A percentile compares a stretch with the other conserved stretches of the same genome.
phyloP scores from a whole-genome alignment of 2,797 vertebrate species.

The Alca torda region DNA sequence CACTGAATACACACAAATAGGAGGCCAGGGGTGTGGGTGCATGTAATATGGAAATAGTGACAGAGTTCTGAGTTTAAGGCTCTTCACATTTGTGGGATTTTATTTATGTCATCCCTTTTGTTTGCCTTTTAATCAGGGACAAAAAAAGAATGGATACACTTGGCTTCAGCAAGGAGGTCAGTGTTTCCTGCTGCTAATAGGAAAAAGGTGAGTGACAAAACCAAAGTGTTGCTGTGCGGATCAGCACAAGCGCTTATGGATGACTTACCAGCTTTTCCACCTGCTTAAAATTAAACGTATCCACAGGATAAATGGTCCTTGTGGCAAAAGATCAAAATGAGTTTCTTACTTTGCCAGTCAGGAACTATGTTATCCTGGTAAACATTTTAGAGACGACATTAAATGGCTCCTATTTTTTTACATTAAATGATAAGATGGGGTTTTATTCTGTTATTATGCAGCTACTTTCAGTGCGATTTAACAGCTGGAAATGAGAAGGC shows the following conservation, averaged over 20 bases:
- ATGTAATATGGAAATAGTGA: not conserved
- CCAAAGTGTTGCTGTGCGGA: fast-evolving
- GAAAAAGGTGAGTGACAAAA: not conserved
- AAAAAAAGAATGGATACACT: not conserved
- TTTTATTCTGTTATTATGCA: not conserved
- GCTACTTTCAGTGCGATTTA: not conserved
- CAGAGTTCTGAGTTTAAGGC: not conserved
- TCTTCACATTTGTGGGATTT: not conserved
- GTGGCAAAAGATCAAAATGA: not conserved
- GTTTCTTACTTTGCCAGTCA: not conserved
- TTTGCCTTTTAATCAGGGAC: not conserved
- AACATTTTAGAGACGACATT: not conserved
- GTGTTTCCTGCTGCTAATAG: not conserved
- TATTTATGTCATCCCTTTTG: not conserved
- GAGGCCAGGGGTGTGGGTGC: not conserved
- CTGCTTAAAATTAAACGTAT: not conserved
- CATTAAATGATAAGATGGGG: not conserved
- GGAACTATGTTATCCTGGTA: not conserved
- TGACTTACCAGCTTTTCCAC: not conserved
- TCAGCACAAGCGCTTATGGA: not conserved
- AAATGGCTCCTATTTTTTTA: not conserved
- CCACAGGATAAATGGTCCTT: not conserved
- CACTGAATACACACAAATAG: not conserved
- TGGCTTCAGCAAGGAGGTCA: not conserved
- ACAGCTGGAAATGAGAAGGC: not conserved